phyloP scores from a whole-genome alignment of 2,113 vertebrate genomes.

The Formicarius rufipectus region DNA sequence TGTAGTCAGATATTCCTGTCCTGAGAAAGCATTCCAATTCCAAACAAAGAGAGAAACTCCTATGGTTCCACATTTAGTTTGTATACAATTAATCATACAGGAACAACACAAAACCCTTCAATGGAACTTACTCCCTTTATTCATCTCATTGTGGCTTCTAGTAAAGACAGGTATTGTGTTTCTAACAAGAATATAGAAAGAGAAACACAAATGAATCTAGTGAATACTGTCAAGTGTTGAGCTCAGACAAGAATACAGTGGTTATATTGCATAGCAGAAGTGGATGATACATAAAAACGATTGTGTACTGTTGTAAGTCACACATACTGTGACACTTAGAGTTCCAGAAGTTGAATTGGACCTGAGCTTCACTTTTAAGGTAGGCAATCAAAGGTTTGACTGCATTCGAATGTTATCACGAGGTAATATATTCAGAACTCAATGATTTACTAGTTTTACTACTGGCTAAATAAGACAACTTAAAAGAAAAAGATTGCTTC shows the following conservation, averaged over 20 bases:
- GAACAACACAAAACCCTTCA: not conserved
- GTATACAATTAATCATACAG: not conserved
- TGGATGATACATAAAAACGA: not conserved
- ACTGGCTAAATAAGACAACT: not conserved
- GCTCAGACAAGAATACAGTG: not conserved
- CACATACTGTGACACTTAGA: too few species aligned
- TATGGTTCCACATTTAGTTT: not conserved
- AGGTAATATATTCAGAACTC: not conserved
- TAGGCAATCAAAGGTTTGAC: fast-evolving
- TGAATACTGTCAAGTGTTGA: not conserved
- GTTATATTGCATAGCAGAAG: not conserved
- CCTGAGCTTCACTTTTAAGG: not conserved
- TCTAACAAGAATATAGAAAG: not conserved
- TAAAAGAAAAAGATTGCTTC: not conserved
- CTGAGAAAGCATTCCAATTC: not conserved
- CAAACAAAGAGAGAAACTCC: not conserved
- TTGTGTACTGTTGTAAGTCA: not conserved
- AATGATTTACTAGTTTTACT: not conserved
- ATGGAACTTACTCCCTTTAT: not conserved
- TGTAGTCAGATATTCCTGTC: not conserved
- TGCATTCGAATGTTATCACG: not conserved
- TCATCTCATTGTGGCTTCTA: not conserved
- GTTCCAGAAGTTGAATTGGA: not conserved
- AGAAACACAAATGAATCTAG: not conserved
- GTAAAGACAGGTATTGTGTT: not conserved